These are phyloP conservation scores for Peromyscus nudipes DNA, from an alignment of 2,797 vertebrate genomes.

Conservation along the genomic window DNA sequence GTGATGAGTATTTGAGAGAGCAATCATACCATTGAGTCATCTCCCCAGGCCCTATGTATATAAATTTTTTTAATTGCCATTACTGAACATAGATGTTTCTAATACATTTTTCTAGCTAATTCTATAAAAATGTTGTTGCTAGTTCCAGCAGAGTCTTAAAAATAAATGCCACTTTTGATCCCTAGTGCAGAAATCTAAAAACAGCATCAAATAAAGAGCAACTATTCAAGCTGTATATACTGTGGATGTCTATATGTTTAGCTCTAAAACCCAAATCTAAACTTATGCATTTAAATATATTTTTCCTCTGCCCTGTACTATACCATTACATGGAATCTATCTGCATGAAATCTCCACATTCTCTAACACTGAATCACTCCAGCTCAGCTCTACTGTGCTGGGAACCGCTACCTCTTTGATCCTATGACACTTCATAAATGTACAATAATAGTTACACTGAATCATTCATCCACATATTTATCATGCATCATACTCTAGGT, in stretches of 20 bases:
- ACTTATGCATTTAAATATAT: not conserved
- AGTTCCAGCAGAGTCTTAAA: not conserved
- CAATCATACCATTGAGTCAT: not conserved
- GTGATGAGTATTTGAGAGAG: not conserved
- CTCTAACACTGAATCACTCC: not conserved
- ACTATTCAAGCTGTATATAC: not conserved
- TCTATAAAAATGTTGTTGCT: not conserved
- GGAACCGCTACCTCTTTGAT: not conserved
- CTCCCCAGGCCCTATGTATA: not conserved
- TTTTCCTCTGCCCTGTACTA: not conserved
- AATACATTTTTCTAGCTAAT: not conserved
- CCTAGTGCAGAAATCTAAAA: not conserved
- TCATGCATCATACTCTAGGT: not conserved
- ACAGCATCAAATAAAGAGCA: not conserved
- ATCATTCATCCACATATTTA: not conserved
- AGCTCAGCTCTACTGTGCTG: not conserved
- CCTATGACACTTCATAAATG: not conserved
- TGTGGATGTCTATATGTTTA: not conserved
- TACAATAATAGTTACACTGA: not conserved
- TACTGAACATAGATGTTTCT: not conserved
- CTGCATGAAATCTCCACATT: not conserved
- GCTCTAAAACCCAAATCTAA: not conserved
- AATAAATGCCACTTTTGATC: not conserved
- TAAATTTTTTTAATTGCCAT: not conserved
- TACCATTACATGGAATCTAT: accelerated